Base-by-base conservation (phyloP, 2,797 vertebrate genomes). In the Trachops cirrhosus region DNA sequence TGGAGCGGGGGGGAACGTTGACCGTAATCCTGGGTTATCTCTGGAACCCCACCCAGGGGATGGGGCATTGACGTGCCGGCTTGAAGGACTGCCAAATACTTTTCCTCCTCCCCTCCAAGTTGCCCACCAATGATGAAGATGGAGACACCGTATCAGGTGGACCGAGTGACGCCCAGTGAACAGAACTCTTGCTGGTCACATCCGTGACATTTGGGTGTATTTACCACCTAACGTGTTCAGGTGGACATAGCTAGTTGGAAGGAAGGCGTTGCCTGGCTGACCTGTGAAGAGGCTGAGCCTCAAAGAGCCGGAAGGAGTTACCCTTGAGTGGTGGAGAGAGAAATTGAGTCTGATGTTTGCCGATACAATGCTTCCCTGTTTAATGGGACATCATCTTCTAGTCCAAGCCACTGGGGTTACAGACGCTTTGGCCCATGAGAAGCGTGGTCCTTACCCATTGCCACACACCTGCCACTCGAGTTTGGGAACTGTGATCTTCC, bases 381-480 rank as follows among this genome's bases (percentile, higher is more conserved):
- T 9, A 3, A 54, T 21, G 8, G 52, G 22, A 54, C 19, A 21
- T 22, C 3, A 8, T 54, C 52, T 54, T 54, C 52, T 22, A 54
- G 15, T 3, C 52, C 52, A 22, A 22, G 2, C 52, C 52, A 22
- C 52, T 54, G 52, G 21, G 52, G 52, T 22, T 22, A 54, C 52
- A 54, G 2, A 54, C 8, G 6, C 19, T 54, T 54, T 3, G 29
- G 50, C 7, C 12, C 12, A 16, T 2, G 19, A 4, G 8, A 41
- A 1, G 14, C 2, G 0, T 86, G 22, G 62, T 37, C 41, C 10
- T 62, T 1, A 10, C 2, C 3, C 0, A 0, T 2, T 9, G 5
- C 41, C 10, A 37, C 10, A 14, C 3, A 0, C 48, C 11, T 1
- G 26, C 12, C 11, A 2, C 5, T 1, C 41, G 29, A 0, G 0